phyloP scores from a whole-genome alignment of 2,797 vertebrate genomes.

The Xenops minutus region DNA sequence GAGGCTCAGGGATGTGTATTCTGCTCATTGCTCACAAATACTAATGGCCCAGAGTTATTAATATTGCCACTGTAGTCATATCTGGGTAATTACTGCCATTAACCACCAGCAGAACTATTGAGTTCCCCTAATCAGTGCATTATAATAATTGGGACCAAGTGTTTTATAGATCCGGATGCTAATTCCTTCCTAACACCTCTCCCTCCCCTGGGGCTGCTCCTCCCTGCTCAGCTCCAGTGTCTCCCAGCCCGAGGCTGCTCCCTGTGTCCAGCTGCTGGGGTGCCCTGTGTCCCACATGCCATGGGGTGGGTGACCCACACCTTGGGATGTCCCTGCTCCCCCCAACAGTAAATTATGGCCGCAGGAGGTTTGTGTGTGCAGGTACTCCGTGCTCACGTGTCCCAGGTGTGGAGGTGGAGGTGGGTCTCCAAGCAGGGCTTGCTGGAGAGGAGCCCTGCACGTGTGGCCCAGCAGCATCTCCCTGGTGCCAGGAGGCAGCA shows the following conservation, averaged over 20 bases:
- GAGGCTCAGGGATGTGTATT: not conserved
- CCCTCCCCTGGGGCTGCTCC: not conserved
- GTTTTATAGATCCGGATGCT: slow-evolving; percentile 63
- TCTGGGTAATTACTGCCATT: slow-evolving; percentile 67
- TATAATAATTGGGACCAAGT: slow-evolving; percentile 71
- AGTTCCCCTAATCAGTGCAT: slow-evolving; percentile 68
- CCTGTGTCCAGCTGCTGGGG: not conserved
- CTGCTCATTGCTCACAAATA: slow-evolving; percentile 67
- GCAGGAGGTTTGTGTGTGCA: not conserved
- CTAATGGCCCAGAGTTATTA: slow-evolving; percentile 69
- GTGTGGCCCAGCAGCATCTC: not conserved
- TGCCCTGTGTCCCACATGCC: not conserved
- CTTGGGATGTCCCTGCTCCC: not conserved
- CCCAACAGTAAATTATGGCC: fast-evolving
- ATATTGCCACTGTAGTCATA: slow-evolving; percentile 65
- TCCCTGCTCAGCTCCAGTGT: not conserved
- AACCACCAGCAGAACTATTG: slow-evolving; percentile 67
- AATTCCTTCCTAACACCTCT: slow-evolving; percentile 60
- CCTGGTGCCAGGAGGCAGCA: not conserved
- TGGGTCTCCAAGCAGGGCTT: not conserved
- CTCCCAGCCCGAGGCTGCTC: not conserved
- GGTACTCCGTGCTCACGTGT: not conserved
- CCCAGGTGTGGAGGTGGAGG: not conserved
- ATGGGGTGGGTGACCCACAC: not conserved
- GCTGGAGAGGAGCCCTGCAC: not conserved